A percentile compares a stretch with the other conserved stretches of the same genome.
Evolutionary conservation across 2,113 vertebrate genomes (phyloP).

Genomic region (Pituophis catenifer): DNA sequence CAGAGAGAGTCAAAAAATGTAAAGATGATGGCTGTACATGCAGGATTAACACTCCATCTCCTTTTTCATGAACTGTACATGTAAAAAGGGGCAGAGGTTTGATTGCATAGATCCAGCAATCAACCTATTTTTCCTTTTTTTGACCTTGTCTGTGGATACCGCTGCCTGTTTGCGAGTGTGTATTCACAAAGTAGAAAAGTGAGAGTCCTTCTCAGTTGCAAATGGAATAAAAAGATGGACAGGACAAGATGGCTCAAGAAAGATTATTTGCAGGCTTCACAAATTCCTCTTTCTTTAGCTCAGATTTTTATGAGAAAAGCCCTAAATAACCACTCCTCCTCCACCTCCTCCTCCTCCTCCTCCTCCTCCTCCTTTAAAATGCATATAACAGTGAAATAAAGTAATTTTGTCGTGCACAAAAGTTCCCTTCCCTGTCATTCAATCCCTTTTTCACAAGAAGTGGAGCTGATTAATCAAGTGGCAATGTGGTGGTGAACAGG

Average conservation of each 20-base stretch:
- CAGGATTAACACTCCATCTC: background rate
- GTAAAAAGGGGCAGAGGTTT: background rate
- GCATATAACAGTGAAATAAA: background rate
- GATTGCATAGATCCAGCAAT: background rate
- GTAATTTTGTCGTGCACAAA: background rate
- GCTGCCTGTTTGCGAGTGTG: background rate
- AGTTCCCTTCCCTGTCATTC: background rate
- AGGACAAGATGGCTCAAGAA: background rate
- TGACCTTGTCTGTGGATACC: background rate
- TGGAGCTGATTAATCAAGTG: background rate
- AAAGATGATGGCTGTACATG: background rate
- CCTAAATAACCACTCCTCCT: background rate
- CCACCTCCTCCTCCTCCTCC: no score
- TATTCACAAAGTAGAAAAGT: background rate
- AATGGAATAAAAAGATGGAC: background rate
- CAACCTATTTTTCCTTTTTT: background rate
- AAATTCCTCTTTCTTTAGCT: background rate
- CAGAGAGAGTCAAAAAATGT: background rate
- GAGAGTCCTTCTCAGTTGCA: constrained; percentile 55
- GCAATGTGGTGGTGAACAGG: background rate
- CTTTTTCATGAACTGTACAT: background rate
- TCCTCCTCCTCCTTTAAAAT: background rate
- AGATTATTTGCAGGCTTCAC: background rate
- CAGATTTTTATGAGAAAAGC: background rate
- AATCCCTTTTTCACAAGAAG: background rate